phyloP scores from a whole-genome alignment of 2,888 invertebrate genomes.

The Globia sparganii region DNA sequence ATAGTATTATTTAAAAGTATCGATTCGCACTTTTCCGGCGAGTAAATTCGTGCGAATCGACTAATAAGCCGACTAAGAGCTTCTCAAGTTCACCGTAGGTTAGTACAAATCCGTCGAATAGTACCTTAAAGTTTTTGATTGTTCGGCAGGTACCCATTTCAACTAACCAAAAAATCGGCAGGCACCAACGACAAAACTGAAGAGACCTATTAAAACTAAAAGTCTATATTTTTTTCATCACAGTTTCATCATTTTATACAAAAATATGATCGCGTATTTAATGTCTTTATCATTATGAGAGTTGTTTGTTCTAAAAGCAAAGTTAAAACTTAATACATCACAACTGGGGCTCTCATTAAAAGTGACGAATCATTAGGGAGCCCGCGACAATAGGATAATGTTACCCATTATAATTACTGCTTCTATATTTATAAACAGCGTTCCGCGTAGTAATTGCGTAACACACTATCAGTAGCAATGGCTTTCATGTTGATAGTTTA shows the following conservation, averaged over 20 bases:
- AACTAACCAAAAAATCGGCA: background rate
- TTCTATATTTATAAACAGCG: slow-evolving; percentile 29
- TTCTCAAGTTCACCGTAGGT: background rate
- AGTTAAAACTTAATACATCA: slow-evolving; percentile 66
- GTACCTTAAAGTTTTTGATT: background rate
- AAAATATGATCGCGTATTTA: slow-evolving; percentile 5
- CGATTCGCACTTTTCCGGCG: too few species aligned
- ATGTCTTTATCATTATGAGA: slow-evolving; percentile 30
- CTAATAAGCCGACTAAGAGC: too few species aligned
- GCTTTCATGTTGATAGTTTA: too few species aligned
- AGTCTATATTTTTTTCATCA: background rate
- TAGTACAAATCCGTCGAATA: background rate
- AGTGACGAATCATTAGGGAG: slow-evolving; percentile 77
- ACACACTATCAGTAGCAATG: too few species aligned
- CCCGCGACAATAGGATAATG: slow-evolving; percentile 76
- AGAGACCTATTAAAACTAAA: background rate
- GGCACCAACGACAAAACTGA: background rate
- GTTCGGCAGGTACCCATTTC: background rate
- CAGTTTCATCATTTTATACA: background rate
- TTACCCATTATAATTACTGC: slow-evolving; percentile 76
- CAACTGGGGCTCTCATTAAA: slow-evolving; percentile 75
- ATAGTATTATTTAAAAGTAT: too few species aligned
- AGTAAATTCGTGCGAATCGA: too few species aligned
- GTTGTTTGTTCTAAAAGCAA: slow-evolving; percentile 64
- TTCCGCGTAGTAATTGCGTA: background rate